Evolutionary conservation across 2,888 invertebrate species (phyloP).

Genomic region (Ornithoptera priamus): DNA sequence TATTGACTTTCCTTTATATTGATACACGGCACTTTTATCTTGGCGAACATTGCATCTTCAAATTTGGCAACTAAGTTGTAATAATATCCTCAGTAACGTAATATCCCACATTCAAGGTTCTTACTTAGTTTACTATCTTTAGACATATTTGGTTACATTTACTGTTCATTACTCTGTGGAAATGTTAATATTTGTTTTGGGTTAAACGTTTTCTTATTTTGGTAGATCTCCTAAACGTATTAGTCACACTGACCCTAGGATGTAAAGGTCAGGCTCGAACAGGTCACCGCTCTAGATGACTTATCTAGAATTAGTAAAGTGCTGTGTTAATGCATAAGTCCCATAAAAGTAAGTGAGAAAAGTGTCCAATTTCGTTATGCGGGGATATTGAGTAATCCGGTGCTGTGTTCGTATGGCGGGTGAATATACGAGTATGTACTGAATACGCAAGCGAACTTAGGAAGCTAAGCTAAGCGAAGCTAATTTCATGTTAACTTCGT

Average conservation of each 20-base stretch:
- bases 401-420: slow-evolving; percentile 5
- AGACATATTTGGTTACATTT: too few species aligned
- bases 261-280: background rate
- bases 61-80: too few species aligned
- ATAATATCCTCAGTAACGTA: too few species aligned
- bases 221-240: slow-evolving; percentile 1
- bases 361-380: background rate
- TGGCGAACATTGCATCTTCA: too few species aligned
- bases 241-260: background rate
- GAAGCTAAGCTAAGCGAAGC: slow-evolving; percentile 43
- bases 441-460: slow-evolving; percentile 23
- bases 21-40: too few species aligned
- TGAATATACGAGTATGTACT: slow-evolving; percentile 2
- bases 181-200: too few species aligned
- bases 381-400: background rate
- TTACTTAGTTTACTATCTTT: too few species aligned
- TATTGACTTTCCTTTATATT: too few species aligned
- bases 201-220: background rate
- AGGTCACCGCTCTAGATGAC: background rate
- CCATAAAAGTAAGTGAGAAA: background rate
- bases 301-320: background rate
- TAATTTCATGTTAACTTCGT: slow-evolving; percentile 46
- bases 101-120: too few species aligned
- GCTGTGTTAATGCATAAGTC: background rate
- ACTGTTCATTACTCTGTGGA: too few species aligned